Conservation (phyloP, 2,113 vertebrate species). For the Melierax canorus region DNA sequence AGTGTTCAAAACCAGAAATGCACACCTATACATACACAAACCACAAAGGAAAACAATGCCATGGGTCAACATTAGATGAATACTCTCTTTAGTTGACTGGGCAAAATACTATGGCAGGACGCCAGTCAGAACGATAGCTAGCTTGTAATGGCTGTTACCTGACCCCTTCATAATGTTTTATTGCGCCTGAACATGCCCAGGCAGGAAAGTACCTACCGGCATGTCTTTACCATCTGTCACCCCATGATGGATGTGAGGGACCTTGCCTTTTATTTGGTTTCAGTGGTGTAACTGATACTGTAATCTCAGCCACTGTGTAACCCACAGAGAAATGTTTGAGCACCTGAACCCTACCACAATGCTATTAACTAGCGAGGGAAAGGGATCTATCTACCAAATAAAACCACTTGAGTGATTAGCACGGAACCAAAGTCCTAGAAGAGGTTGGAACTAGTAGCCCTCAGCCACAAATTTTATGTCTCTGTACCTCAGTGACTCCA, state of each 20-base stretch:
- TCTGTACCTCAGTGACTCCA: background rate
- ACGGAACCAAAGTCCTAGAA: background rate
- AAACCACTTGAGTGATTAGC: background rate
- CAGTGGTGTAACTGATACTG: background rate
- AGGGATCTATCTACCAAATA: background rate
- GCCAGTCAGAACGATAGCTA: background rate
- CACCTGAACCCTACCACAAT: background rate
- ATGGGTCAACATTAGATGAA: background rate
- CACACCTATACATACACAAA: background rate
- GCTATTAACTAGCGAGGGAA: background rate
- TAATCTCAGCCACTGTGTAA: background rate
- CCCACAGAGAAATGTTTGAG: background rate
- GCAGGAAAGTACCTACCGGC: constrained; percentile 1
- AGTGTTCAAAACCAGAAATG: background rate
- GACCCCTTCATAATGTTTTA: background rate
- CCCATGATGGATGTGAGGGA: background rate
- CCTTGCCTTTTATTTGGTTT: background rate
- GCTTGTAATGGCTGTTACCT: background rate
- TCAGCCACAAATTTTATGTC: background rate
- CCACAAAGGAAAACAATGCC: background rate
- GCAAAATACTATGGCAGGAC: background rate
- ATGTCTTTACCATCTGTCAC: background rate
- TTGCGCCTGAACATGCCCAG: constrained; percentile 17
- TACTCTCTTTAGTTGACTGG: background rate
- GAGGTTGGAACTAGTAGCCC: background rate